Evolutionary conservation across 2,888 invertebrate species (phyloP), one percentile per base, ranked within the genome.

Genomic region (Apotomis capreana): DNA sequence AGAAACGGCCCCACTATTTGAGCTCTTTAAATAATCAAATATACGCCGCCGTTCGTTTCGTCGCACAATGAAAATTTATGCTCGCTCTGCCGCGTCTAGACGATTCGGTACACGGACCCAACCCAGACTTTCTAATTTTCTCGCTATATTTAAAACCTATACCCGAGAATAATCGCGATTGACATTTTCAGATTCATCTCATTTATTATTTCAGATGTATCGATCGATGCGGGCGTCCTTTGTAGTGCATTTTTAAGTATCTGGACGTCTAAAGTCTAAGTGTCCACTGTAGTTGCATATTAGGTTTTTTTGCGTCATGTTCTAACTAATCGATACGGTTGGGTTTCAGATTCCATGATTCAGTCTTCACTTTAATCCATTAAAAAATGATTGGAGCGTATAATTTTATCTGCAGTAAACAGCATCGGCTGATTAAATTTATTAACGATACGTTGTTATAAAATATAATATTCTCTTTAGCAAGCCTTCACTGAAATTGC

Each of bases 1-100:
- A 70, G 76, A 76, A 81, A 80, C 76, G 68, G 76, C 80, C 80
- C 81, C 77, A 81, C 82, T 84, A 83, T 80, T 79, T 68, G 74
- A 74, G 75, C 77, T 84, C 84, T 89, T 89, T 85, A 85, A 87
- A 87, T 90, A 90, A 90, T 90, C 87, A 89, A 91, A 91, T 90
- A 90, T 89, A 89, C 88, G 85, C 81, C 81, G 80, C 80, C 68
- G 76, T 75, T 78, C 77, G 73, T 79, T 75, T 78, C 77, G 73
- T 79, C 78, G 77, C 79, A 84, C 83, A 84, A 84, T 84, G 81
- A 83, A 86, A 84, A 85, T 85, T 83, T 83, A 85, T 83, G 81
- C 80, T 77, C 81, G 80, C 69, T 64, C 74, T 68, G 71, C 63
- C 60, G 68, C 79, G 83, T 82, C 83, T 83, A 83, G 83, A 84